phyloP scores from a whole-genome alignment of 2,888 invertebrate genomes.

The Temnothorax ravouxi region DNA sequence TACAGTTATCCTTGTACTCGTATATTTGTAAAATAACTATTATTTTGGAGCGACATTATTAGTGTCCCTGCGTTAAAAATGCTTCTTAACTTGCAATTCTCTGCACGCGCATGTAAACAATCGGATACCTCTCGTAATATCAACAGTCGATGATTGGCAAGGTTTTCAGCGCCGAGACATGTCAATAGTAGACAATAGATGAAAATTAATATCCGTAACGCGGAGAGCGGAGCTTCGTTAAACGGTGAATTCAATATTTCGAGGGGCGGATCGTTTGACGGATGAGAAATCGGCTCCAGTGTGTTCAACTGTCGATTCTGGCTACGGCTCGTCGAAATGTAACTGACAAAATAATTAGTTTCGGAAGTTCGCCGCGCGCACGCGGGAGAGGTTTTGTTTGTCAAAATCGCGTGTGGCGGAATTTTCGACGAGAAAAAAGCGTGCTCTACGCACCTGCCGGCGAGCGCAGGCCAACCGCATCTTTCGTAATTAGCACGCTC shows the following conservation, averaged over 20 bases:
- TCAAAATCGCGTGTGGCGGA: conserved; percentile 58
- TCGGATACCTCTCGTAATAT: conserved; percentile 25
- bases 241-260: conserved; percentile 73
- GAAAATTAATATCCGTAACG: conserved; percentile 68
- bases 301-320: conserved; percentile 73
- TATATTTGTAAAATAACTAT: conserved; percentile 11
- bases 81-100: conserved; percentile 23
- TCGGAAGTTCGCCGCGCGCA: conserved; percentile 50
- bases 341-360: conserved; percentile 76
- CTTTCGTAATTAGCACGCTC: conserved; percentile 48
- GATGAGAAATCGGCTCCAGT: conserved; percentile 61
- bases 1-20: background rate
- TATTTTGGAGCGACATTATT: background rate
- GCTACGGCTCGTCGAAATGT: conserved; percentile 67
- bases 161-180: conserved; percentile 42
- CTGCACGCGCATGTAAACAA: conserved; percentile 40
- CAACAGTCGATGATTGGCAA: conserved; percentile 58
- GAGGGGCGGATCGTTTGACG: conserved; percentile 72
- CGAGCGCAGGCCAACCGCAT: conserved; percentile 48
- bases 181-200: conserved; percentile 51
- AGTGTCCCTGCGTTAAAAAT: background rate
- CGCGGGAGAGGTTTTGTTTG: conserved; percentile 53
- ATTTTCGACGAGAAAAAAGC: conserved; percentile 61
- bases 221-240: conserved; percentile 56
- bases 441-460: conserved; percentile 66